These are phyloP conservation scores for Lemur catta DNA, from an alignment of 2,797 vertebrate genomes.

Conservation along the genomic window DNA sequence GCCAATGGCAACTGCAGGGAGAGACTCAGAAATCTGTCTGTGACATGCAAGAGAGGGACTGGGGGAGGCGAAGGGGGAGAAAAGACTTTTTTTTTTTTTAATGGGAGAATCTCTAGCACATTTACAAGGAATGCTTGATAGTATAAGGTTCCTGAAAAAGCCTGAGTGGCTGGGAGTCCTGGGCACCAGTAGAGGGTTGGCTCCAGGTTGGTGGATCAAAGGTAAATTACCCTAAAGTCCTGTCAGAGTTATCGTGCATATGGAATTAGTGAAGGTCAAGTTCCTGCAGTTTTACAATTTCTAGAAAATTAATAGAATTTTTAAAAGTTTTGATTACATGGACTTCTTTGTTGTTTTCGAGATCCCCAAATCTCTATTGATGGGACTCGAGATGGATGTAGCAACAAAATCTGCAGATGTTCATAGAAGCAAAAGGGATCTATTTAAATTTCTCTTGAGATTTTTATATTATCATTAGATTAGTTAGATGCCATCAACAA, in stretches of 20 bases:
- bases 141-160: neutral
- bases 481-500: neutral
- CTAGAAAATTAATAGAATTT: neutral
- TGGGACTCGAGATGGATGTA: neutral
- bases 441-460: slow-evolving; percentile 19
- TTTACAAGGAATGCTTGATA: neutral
- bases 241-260: neutral
- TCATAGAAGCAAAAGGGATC: neutral
- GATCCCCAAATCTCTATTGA: neutral
- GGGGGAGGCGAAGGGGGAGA: too few relatives aligned
- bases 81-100: neutral
- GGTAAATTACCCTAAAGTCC: neutral
- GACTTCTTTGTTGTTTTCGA: neutral
- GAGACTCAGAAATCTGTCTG: neutral
- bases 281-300: slow-evolving; percentile 7
- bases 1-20: neutral
- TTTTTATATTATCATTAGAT: neutral
- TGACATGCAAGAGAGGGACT: neutral
- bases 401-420: neutral
- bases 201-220: neutral
- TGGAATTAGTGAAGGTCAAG: neutral
- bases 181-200: neutral
- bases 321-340: neutral
- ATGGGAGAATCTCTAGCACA: neutral
- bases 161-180: neutral